These are phyloP conservation scores for Nomada hirtipes DNA, from an alignment of 2,888 invertebrate genomes.

Conservation along the genomic window DNA sequence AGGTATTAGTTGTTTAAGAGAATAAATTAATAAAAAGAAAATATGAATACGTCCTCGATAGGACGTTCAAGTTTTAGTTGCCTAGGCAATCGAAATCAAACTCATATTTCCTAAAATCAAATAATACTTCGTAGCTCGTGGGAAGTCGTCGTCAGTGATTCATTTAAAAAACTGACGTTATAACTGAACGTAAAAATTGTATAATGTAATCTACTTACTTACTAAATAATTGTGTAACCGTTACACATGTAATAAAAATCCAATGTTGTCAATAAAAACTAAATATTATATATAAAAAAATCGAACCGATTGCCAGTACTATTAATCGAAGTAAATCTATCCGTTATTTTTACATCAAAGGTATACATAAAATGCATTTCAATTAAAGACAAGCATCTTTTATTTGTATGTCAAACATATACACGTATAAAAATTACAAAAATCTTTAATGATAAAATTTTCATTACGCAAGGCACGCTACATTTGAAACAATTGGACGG, in stretches of 20 bases:
- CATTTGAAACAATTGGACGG: slow-evolving; percentile 57
- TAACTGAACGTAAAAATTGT: slow-evolving; percentile 72
- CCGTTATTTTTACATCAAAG: neutral
- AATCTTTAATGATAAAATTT: slow-evolving; percentile 33
- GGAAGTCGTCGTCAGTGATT: slow-evolving; percentile 65
- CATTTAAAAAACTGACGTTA: slow-evolving; percentile 71
- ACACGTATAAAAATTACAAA: slow-evolving; percentile 68
- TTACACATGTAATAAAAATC: slow-evolving; percentile 83
- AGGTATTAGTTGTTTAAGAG: slow-evolving; percentile 12
- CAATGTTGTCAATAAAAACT: slow-evolving; percentile 84
- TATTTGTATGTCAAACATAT: slow-evolving; percentile 58
- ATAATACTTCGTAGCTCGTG: slow-evolving; percentile 69
- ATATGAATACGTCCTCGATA: slow-evolving; percentile 11
- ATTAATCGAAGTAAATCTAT: neutral
- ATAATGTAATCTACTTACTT: slow-evolving; percentile 80
- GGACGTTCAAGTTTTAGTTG: slow-evolving; percentile 52
- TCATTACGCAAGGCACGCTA: slow-evolving; percentile 25
- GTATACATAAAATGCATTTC: neutral
- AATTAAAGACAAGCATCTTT: slow-evolving; percentile 54
- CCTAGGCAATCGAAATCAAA: slow-evolving; percentile 56
- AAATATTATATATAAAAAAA: slow-evolving; percentile 75
- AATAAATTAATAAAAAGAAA: neutral
- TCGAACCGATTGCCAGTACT: neutral
- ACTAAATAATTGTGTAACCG: slow-evolving; percentile 80
- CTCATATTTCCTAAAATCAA: slow-evolving; percentile 58